A percentile compares a stretch with the other conserved stretches of the same genome.
phyloP scores from a whole-genome alignment of 2,113 vertebrate genomes.

The Cyphomyrus plagiostoma region DNA sequence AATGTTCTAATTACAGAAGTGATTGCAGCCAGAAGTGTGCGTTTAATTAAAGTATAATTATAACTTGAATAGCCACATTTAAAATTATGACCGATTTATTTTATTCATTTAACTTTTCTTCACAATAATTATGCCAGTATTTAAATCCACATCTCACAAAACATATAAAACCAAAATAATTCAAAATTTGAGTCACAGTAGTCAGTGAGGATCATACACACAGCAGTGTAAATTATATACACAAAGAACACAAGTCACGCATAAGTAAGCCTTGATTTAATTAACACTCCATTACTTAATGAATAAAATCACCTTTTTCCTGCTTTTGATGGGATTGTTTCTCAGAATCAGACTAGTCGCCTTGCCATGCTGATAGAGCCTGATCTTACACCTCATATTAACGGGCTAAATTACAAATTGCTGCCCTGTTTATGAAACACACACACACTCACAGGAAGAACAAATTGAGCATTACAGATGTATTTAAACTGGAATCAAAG shows the following conservation, averaged over 20 bases:
- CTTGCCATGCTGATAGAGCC: background rate
- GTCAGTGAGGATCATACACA: background rate
- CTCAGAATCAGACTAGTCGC: too few relatives aligned
- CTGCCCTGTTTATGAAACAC: background rate
- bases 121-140: slow-evolving; percentile 40
- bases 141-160: slow-evolving; percentile 41
- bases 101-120: slow-evolving; percentile 43
- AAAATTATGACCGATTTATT: slow-evolving; percentile 62
- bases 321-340: background rate
- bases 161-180: background rate
- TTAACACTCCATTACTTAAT: background rate
- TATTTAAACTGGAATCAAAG: slow-evolving; percentile 5
- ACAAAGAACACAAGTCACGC: background rate
- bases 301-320: background rate
- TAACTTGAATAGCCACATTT: slow-evolving; percentile 56
- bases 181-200: background rate
- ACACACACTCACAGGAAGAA: background rate
- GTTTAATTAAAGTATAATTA: slow-evolving; percentile 52
- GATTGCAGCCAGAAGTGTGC: slow-evolving; percentile 48
- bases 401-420: background rate
- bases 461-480: background rate
- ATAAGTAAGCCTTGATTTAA: background rate
- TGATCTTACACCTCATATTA: background rate
- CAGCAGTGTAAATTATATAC: background rate
- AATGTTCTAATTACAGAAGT: slow-evolving; percentile 59